Evolutionary conservation across 1,140 invertebrate species (phyloP).

Genomic region (Drosophila bocki): DNA sequence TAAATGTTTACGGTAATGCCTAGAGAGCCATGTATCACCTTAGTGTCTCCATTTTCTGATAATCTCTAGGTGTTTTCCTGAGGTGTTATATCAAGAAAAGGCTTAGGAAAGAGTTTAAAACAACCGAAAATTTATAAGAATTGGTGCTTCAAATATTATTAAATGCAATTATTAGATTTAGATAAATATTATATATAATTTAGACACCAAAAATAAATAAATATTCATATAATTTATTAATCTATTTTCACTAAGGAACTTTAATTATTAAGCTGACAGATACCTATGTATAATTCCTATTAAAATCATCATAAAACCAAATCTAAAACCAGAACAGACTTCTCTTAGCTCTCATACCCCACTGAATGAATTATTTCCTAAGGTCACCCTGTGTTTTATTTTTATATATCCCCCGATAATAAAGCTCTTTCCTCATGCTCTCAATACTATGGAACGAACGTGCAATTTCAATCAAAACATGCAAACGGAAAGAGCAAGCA

Average conservation of each 20-base stretch:
- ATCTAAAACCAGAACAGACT: neutral
- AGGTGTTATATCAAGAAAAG: neutral
- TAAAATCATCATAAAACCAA: neutral
- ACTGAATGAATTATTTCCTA: constrained; percentile 4
- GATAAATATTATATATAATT: neutral
- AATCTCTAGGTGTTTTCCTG: no score
- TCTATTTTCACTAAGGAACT: neutral
- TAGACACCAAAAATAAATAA: no score
- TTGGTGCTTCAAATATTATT: no score
- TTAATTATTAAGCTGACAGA: no score
- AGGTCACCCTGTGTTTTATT: constrained; percentile 48
- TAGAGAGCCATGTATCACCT: no score
- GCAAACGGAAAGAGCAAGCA: constrained; percentile 55
- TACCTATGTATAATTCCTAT: no score
- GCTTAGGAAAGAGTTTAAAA: no score
- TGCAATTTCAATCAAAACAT: constrained; percentile 59
- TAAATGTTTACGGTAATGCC: no score
- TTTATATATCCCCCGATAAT: constrained; percentile 25
- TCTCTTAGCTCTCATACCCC: neutral
- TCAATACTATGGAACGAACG: constrained; percentile 56
- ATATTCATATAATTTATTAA: no score
- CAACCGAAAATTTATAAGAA: no score
- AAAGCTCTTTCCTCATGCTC: constrained; percentile 45
- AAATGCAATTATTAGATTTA: no score
- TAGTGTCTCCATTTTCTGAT: neutral